Conservation (phyloP, 2,797 vertebrate genomes). For the Chrosomus eos region DNA sequence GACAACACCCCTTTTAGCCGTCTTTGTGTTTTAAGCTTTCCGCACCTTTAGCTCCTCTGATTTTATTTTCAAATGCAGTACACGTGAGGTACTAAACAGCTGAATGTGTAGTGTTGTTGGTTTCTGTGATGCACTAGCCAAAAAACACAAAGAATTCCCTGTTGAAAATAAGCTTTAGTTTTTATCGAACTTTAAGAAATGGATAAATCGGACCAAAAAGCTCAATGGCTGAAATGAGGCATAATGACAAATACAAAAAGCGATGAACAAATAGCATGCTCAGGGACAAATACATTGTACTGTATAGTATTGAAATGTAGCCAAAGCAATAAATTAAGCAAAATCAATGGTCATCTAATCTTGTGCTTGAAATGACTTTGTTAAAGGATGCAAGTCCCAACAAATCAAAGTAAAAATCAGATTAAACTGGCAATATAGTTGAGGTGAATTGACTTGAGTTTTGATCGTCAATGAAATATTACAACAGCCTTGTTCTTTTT, state of each 20-base stretch:
- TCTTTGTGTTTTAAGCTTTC: slow-evolving; percentile 17
- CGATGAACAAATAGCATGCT: slow-evolving; percentile 56
- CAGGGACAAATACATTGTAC: slow-evolving; percentile 59
- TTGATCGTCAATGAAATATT: slow-evolving; percentile 75
- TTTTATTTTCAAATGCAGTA: background rate
- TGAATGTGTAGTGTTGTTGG: background rate
- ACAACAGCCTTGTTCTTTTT: slow-evolving; percentile 43
- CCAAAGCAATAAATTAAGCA: slow-evolving; percentile 69
- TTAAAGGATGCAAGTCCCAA: slow-evolving; percentile 80
- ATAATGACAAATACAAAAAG: slow-evolving; percentile 51
- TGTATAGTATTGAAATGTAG: slow-evolving; percentile 61
- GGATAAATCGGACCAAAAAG: slow-evolving; percentile 42
- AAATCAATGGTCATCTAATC: slow-evolving; percentile 84
- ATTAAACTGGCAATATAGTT: slow-evolving; percentile 80
- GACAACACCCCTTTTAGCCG: slow-evolving; percentile 46
- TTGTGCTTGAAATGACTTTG: slow-evolving; percentile 82
- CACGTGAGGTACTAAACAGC: background rate
- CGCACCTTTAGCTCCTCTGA: slow-evolving; percentile 18
- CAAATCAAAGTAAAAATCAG: slow-evolving; percentile 83
- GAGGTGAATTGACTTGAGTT: slow-evolving; percentile 81
- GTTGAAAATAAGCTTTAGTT: slow-evolving; percentile 24
- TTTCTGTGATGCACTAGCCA: slow-evolving; percentile 11
- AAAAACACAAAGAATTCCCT: slow-evolving; percentile 48
- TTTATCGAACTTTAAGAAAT: slow-evolving; percentile 39
- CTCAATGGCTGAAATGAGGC: slow-evolving; percentile 60